Evolutionary conservation across 2,797 vertebrate genomes (phyloP), one percentile per base, ranked within the genome.

Genomic region (Threskiornis aethiopicus): DNA sequence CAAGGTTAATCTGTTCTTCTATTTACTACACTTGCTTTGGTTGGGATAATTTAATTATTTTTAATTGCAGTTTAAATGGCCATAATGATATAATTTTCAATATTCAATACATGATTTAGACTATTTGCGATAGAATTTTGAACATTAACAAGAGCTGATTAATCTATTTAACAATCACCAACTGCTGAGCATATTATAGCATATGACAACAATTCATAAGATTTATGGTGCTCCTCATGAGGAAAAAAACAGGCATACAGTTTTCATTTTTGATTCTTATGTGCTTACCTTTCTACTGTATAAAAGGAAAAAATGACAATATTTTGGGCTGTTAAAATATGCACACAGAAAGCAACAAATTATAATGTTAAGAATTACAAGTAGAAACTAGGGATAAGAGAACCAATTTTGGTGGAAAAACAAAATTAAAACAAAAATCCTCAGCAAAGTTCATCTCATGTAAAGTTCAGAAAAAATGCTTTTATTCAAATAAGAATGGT

Each of bases 1-100:
- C 61, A 90, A 75, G 31, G 65, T 91, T 77, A 84, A 88, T 88
- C 19, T 75, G 35, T 66, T 84, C 18, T 78, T 92, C n/a, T 92
- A 49, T 91, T 97, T 96, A 67, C 41, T 83, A 73, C 76, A 57
- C 26, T 82, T 85, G 76, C 18, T 90, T 83, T 87, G n/a, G n/a
- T 49, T 69, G 9, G 21, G 26, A 81, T 95, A 95, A 96, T 95
- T 91, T 94, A 79, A 92, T 97, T 89, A 71, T 41, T 83, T 91
- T 94, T 82, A 95, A 90, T 75, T 93, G 70, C 31, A 47, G 21
- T 76, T 95, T 93, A 87, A 95, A 81, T 58, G 39, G 28, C 31
- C 55, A 87, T 86, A 94, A 94, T 21, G 25, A 90, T 69, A 57
- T 41, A 7, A 62, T 93, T 91, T 90, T 87, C 79, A 95, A 39